Evolutionary conservation across 2,113 vertebrate genomes (phyloP), one percentile per base, ranked within the genome.

Genomic region (Dissostichus mawsoni): DNA sequence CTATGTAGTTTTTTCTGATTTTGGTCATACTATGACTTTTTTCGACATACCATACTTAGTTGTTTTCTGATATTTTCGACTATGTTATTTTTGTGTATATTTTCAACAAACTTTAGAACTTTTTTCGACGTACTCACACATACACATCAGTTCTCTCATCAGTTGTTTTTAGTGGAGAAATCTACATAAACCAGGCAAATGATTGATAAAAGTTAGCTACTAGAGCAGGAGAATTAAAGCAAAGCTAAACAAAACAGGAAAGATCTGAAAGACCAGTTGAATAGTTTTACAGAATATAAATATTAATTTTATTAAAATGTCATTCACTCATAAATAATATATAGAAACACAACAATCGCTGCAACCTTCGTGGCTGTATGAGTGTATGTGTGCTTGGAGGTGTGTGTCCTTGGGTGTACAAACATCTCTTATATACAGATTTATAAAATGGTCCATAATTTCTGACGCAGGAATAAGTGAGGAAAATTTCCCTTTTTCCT

Each of bases 291-390:
- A 67, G 13, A 93, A 95, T 96, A 96, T 96, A 96, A 94, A 91
- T 90, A 84, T 91, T 79, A 90, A 68, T 29, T 96, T 96, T 96
- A 96, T 96, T 96, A 91, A 94, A 92, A 94, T 89, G 83, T 82
- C 90, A 93, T 94, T 87, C 92, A 94, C 92, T 91, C 93, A 1
- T 96, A 96, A 96, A 91, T 89, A 95, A 96, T 93, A 95, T 93
- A 94, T 94, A 95, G 93, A 94, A 93, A 94, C 93, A 95, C 94
- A 85, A 70, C 25, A 71, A 80, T 65, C 62, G 33, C 52, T 58
- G 53, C 36, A 80, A 25, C 53, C 4, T 47, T 5, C 44, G 56
- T 64, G 55, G 29, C 48, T 36, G 36, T 55, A 63, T 53, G 23
- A 41, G 36, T 41, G 36, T 41, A 8, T 41, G 36, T 65, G 36